Evolutionary conservation across 2,797 vertebrate genomes (phyloP), one percentile per base, ranked within the genome.

Genomic region (Acanthurus lineatus): DNA sequence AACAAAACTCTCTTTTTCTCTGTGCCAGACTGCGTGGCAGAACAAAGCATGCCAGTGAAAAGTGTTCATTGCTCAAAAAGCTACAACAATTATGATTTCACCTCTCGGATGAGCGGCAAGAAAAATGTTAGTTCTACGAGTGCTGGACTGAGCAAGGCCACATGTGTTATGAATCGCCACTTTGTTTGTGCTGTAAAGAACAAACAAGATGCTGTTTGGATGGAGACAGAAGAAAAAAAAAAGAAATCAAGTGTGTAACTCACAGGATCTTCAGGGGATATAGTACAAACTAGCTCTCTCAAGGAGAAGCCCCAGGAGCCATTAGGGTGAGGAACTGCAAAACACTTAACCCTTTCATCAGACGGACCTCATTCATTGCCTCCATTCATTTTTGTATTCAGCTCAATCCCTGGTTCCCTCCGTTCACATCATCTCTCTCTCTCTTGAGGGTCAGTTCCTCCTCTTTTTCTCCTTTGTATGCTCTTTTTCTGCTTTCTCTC

Each of bases 301-400:
- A 77, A 90, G 76, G 22, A 71, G 57, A 86, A 78, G 65, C 69
- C 75, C 65, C 76, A 64, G 73, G 76, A 90, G 82, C 83, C 80
- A 89, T 89, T 84, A 88, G 51, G 77, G 71, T 79, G 84, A 88
- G 73, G 81, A 89, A 83, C 84, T 76, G 87, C 73, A 76, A 73
- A 90, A 90, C 88, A 91, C 85, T 91, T 91, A 91, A 92, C 91
- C 90, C 91, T 91, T 93, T 91, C 86, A 89, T 87, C 58, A 44
- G 71, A 28, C 9, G n/a, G 20, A 56, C 68, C 64, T 81, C 79
- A 89, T 88, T 88, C 79, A 78, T 73, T 17, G 52, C 77, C 59
- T 48, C 54, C 59, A 63, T 79, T 70, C 68, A 32, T 65, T 85
- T 92, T 76, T 76, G 77, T 73, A 89, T 91, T 86, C 87, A 70